phyloP scores from a whole-genome alignment of 2,888 invertebrate genomes.

The Synanthedon myopaeformis region DNA sequence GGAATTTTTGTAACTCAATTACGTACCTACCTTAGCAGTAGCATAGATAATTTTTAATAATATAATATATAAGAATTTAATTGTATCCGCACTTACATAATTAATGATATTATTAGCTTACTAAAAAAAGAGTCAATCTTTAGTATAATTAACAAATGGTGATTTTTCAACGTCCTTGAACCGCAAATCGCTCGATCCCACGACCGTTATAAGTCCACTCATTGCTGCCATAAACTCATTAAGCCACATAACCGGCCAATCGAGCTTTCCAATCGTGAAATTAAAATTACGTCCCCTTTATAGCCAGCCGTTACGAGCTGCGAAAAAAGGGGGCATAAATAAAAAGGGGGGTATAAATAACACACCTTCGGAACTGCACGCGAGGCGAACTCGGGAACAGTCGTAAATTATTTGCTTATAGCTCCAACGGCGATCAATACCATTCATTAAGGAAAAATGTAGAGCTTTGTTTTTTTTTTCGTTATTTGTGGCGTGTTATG shows the following conservation, averaged over 20 bases:
- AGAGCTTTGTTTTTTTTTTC: conserved; percentile 20
- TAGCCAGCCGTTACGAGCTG: conserved; percentile 66
- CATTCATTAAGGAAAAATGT: conserved; percentile 65
- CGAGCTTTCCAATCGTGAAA: conserved; percentile 70
- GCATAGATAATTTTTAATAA: too few species aligned
- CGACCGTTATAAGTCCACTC: conserved; percentile 50
- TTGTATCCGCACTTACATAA: too few species aligned
- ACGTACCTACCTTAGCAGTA: too few species aligned
- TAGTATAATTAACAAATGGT: too few species aligned
- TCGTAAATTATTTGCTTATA: conserved; percentile 64
- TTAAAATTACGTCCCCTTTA: conserved; percentile 70
- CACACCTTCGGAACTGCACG: conserved; percentile 63
- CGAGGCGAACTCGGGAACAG: conserved; percentile 43
- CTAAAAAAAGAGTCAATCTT: too few species aligned
- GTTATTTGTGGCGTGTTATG: neutral
- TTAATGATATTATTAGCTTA: too few species aligned
- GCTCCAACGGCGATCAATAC: conserved; percentile 54
- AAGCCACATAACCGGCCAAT: conserved; percentile 65
- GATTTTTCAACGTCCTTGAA: conserved; percentile 19
- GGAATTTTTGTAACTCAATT: too few species aligned
- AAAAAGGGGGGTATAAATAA: conserved; percentile 69
- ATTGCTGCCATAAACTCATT: conserved; percentile 64
- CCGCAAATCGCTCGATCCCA: conserved; percentile 30
- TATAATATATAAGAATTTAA: too few species aligned
- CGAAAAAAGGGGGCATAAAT: conserved; percentile 70